phyloP scores from a whole-genome alignment of 2,797 vertebrate species.

The Pyrocephalus nanus region DNA sequence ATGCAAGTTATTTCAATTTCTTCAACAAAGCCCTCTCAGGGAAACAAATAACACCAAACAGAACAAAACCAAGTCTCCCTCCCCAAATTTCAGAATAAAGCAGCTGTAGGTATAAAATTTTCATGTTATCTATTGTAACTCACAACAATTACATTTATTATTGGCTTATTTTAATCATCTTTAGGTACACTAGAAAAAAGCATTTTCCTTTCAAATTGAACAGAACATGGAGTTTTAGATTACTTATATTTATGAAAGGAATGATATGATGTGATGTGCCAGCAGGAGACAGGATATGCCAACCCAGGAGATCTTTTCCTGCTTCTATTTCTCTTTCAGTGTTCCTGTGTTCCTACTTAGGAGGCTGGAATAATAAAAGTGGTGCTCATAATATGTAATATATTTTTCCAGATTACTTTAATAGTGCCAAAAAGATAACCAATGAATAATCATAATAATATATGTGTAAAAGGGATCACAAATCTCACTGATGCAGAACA shows the following conservation, averaged over 20 bases:
- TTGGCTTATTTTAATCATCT: not conserved
- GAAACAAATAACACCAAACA: not conserved
- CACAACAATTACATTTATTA: not conserved
- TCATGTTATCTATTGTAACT: not conserved
- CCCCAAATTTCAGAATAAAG: not conserved
- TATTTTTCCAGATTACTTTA: slow-evolving; percentile 36
- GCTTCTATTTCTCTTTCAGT: not conserved
- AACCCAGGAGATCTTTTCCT: slow-evolving; percentile 22
- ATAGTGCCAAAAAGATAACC: slow-evolving; percentile 37
- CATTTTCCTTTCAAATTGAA: not conserved
- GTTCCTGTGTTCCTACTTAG: slow-evolving; percentile 43
- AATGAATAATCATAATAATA: slow-evolving; percentile 45
- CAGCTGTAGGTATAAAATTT: not conserved
- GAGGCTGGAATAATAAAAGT: not conserved
- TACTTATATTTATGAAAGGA: slow-evolving; percentile 14
- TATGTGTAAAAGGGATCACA: slow-evolving; percentile 26
- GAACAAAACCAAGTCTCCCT: not conserved
- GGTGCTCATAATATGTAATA: not conserved
- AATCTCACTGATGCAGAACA: slow-evolving; percentile 58
- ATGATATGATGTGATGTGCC: slow-evolving; percentile 2
- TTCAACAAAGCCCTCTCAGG: not conserved
- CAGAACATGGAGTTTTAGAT: not conserved
- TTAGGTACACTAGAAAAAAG: not conserved
- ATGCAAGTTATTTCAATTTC: not conserved
- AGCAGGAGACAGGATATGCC: slow-evolving; percentile 49